Evolutionary conservation across 1,140 invertebrate species (phyloP).

Genomic region (Episyrphus balteatus): DNA sequence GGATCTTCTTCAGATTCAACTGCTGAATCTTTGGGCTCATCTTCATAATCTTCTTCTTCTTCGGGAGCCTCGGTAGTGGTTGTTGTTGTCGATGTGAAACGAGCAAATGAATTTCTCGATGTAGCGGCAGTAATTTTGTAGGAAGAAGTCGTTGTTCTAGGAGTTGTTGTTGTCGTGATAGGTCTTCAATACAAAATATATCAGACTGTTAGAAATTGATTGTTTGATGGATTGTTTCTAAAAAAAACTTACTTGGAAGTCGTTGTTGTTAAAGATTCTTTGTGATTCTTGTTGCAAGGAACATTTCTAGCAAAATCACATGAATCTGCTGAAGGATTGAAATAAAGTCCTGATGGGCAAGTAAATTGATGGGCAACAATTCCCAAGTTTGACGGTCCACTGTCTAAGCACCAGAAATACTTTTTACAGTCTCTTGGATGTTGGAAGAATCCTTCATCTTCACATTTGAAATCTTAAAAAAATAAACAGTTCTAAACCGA

Average conservation of each 20-base stretch:
- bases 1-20: slow-evolving; percentile 59
- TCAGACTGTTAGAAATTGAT: not conserved
- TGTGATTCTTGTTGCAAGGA: slow-evolving; percentile 50
- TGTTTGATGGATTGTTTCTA: not conserved
- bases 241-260: slow-evolving; percentile 24
- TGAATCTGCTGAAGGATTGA: slow-evolving; percentile 83
- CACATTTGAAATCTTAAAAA: slow-evolving; percentile 70
- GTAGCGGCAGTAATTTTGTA: too few species aligned
- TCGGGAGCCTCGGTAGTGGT: slow-evolving; percentile 36
- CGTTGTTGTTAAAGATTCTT: slow-evolving; percentile 35
- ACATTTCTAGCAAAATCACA: slow-evolving; percentile 87
- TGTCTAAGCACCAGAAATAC: slow-evolving; percentile 89
- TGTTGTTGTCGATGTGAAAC: slow-evolving; percentile 18
- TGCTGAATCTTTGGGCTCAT: slow-evolving; percentile 37
- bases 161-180: slow-evolving; percentile 38
- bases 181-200: slow-evolving; percentile 27
- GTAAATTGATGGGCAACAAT: slow-evolving; percentile 89
- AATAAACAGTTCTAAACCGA: not conserved
- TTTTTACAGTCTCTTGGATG: slow-evolving; percentile 88
- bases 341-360: slow-evolving; percentile 81
- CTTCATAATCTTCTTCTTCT: slow-evolving; percentile 55
- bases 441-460: slow-evolving; percentile 88
- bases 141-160: slow-evolving; percentile 8
- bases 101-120: too few species aligned
- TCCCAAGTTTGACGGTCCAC: slow-evolving; percentile 75